Evolutionary conservation across 2,888 invertebrate species (phyloP).

Genomic region (Polydrusus tereticollis): DNA sequence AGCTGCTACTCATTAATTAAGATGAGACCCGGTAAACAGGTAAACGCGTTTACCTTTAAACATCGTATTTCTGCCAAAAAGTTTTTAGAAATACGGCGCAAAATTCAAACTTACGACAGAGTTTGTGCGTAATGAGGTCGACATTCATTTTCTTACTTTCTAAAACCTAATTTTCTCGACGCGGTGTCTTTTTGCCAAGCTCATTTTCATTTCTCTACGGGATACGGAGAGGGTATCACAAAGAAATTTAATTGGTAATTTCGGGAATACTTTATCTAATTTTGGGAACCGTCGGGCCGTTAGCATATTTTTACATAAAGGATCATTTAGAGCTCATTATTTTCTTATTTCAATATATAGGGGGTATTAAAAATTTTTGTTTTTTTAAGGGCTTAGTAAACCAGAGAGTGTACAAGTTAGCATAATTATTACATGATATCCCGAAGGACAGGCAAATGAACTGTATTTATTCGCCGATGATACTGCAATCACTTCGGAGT

Average conservation of each 20-base stretch:
- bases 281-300: background rate
- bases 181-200: constrained; percentile 18
- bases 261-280: constrained; percentile 17
- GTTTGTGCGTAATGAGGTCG: constrained; percentile 6
- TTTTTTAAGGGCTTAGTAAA: too few species aligned
- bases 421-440: too few species aligned
- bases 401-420: too few species aligned
- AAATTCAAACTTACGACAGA: background rate
- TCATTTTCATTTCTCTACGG: constrained; percentile 20
- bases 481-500: too few species aligned
- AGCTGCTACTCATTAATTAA: background rate
- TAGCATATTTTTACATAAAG: constrained; percentile 16
- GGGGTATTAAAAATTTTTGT: too few species aligned
- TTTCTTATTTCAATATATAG: background rate
- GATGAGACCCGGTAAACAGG: constrained; percentile 9
- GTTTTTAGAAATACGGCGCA: background rate
- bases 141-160: constrained; percentile 1
- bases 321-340: background rate
- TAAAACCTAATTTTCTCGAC: constrained; percentile 18
- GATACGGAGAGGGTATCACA: constrained; percentile 4
- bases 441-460: too few species aligned
- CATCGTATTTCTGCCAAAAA: background rate
- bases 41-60: constrained; percentile 16
- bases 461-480: too few species aligned
- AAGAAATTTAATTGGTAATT: constrained; percentile 23